Base-by-base conservation (phyloP, 1,140 invertebrate genomes). In the Drosophila obscura region DNA sequence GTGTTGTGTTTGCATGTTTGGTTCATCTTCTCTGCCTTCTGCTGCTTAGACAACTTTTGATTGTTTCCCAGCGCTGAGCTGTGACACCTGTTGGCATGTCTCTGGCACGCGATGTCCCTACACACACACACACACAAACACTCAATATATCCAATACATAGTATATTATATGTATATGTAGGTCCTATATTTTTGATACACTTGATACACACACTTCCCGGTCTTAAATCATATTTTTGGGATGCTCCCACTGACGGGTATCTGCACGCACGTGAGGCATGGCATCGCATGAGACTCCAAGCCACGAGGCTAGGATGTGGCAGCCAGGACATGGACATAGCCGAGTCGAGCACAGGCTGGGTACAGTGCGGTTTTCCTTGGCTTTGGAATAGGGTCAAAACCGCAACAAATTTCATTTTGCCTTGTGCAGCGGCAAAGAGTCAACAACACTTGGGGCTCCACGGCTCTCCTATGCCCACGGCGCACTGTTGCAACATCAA, bases 301-400 rank as follows among this genome's bases (percentile, higher is more conserved):
- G 35, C 43, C 41, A 45, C 55, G 9, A 8, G n/a, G 9, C 11
- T 31, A 39, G 19, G 19, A 41, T 22, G 45, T 57, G 39, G 41
- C 55, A 57, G 24, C 55, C 24, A 57, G 26, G 6, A 22, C 31
- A 52, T 52, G 26, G 50, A 52, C 35, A 26, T 11, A 15, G 22
- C 9, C 41, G 35, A 39, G 35, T 4, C 35, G 4, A 39, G 35
- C 4, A 39, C 19, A 9, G 8, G 26, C 28, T 15, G 67, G 49
- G 71, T 75, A 75, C 71, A 76, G 73, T 81, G 77, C 75, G 77
- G 71, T 66, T 91, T 88, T 90, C 90, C 90, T 91, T 91, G 90
- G 85, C 84, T 91, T 91, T 90, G 84, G 73, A 76, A 82, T 69
- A 76, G 84, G 90, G 90, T 91, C 90, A 91, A 87, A 83, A 79